Base-by-base conservation (phyloP, 2,888 invertebrate species). In the Catocala fraxini region DNA sequence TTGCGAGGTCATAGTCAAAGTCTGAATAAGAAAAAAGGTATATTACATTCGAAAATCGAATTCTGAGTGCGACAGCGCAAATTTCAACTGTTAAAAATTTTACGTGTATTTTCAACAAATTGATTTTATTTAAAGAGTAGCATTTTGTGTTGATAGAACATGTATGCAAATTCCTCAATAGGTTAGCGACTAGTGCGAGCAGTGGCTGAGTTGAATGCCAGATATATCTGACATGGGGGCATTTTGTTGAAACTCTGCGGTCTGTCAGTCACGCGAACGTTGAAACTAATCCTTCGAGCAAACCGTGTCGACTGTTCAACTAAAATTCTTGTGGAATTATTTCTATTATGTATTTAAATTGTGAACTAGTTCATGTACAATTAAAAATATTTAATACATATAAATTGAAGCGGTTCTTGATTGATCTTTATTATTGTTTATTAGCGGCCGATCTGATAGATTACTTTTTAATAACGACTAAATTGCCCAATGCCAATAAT, bases 211-310 rank as follows among this genome's bases (percentile, higher is more conserved):
- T 60, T 55, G 68, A 68, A 69, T 77, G 72, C 72, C 63, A 74
- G 63, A 70, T 72, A 77, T 77, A 76, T 70, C 64, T 68, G 70
- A 68, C 71, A 63, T 63, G 68, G 65, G 65, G 51, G 65, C 64
- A 51, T 71, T 71, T 80, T 75, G 77, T 59, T 78, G 81, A 72
- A 77, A 74, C 63, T 70, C 71, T 77, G 81, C 74, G 81, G 75
- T 81, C 64, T 71, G 70, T 54, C 70, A 72, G 70, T 75, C 75
- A 75, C 75, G 74, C 73, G 55, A 72, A 9, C 59, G 59, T 54
- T 72, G 60, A 56, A 70, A 74, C 59, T 64, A 70, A 70, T 71
- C 66, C 66, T 73, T 53, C 63, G 59, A 72, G 59, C 56, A 49
- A 65, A 69, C 65, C 51, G 61, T 66, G 63, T 65, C 77, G 62